A percentile compares a stretch with the other conserved stretches of the same genome.
phyloP scores from a whole-genome alignment of 2,797 vertebrate species.

The Columba guinea region DNA sequence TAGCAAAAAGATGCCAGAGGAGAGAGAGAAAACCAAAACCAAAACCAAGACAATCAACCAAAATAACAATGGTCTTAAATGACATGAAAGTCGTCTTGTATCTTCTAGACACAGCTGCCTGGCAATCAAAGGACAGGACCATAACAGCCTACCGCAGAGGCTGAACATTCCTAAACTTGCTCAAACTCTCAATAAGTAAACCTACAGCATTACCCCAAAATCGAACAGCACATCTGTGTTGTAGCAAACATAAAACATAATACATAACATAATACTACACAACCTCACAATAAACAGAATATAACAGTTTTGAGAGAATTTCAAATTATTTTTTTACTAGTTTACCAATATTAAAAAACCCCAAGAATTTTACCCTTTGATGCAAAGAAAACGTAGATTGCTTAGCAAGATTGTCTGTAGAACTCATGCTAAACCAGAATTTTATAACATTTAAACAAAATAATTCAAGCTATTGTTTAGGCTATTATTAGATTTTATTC shows the following conservation, averaged over 20 bases:
- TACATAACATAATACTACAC: not conserved
- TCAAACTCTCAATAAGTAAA: not conserved
- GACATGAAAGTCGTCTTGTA: not conserved
- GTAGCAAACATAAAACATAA: not conserved
- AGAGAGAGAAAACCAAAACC: not conserved
- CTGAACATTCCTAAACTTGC: not conserved
- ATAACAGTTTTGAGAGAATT: not conserved
- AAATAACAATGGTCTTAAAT: not conserved
- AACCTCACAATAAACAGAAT: not conserved
- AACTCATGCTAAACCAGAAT: not conserved
- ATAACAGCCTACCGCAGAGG: not conserved
- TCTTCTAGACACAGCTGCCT: not conserved
- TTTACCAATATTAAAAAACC: not conserved
- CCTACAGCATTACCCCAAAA: not conserved
- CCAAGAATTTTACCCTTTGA: not conserved
- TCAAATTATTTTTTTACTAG: not conserved
- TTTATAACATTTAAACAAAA: not conserved
- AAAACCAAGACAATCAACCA: no score
- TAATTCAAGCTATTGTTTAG: not conserved
- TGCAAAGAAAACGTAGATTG: not conserved
- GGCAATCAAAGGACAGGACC: not conserved
- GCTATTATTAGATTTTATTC: not conserved
- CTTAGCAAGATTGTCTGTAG: not conserved
- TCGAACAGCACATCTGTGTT: not conserved
- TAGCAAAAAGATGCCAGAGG: not conserved